Conservation (phyloP, 2,888 invertebrate species). For the Parthenolecanium corni region DNA sequence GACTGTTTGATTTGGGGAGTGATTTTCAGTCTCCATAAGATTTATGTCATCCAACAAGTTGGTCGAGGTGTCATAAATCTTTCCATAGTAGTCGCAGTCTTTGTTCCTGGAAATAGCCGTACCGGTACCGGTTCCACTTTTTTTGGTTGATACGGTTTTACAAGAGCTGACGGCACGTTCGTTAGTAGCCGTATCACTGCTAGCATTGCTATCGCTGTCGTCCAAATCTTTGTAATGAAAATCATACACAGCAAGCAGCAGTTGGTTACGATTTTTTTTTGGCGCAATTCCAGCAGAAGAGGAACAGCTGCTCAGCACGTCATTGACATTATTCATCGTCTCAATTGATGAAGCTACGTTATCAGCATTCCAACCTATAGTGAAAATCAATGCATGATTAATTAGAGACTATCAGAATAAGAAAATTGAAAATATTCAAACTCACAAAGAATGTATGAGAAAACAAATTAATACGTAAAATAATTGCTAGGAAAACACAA, state of each 20-base stretch:
- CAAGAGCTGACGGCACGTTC: conserved; percentile 10
- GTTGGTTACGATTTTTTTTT: conserved; percentile 27
- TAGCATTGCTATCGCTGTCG: conserved; percentile 23
- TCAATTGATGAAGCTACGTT: conserved; percentile 4
- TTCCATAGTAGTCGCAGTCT: conserved; percentile 22
- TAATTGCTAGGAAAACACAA: no score
- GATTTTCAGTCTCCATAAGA: conserved; percentile 22
- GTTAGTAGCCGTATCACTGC: conserved; percentile 29
- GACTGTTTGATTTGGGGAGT: conserved; percentile 18
- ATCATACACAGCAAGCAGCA: conserved; percentile 56
- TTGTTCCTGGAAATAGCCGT: conserved; percentile 39
- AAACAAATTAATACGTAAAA: no score
- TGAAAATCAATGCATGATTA: no score
- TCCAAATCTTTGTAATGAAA: conserved; percentile 47
- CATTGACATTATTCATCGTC: conserved; percentile 17
- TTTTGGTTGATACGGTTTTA: conserved; percentile 35
- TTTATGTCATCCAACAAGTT: conserved; percentile 18
- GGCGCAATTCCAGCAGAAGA: not conserved
- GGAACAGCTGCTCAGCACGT: conserved; percentile 6
- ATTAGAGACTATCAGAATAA: no score
- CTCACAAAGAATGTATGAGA: no score
- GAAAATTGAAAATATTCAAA: no score
- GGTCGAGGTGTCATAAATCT: conserved; percentile 21
- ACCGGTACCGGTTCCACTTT: conserved; percentile 42
- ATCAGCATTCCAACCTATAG: conserved; percentile 10